Base-by-base conservation (phyloP, 2,888 invertebrate genomes). In the Biston betularia region DNA sequence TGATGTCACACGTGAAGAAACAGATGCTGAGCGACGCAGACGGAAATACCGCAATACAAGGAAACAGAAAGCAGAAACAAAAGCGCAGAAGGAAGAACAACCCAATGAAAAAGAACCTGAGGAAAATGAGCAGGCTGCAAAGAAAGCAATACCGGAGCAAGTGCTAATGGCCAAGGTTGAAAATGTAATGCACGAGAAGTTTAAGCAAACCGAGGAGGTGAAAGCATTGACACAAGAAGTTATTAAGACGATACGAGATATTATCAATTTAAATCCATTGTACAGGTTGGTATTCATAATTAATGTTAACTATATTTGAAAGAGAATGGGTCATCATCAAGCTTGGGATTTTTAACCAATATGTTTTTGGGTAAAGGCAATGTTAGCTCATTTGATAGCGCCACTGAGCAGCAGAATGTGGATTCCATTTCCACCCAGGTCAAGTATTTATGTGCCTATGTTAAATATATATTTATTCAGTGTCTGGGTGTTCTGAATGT, bases 181-280 rank as follows among this genome's bases (percentile, higher is more conserved):
- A 86, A 99, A 99, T 93, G 89, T 99, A 60, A 95, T 96, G 63
- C 98, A 98, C 79, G 96, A 98, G 71, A 96, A 97, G 75, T 99
- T 98, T 86, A 95, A 96, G 73, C 97, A 97, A 86, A 98, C 97
- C 0, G 98, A 98, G 83, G 99, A 99, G 94, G 97, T 99, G 12
- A 99, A 99, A 93, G 99, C 99, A 0, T 85, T 99, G 63, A 99
- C 98, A 0, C 98, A 99, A 88, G 99, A 99, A 94, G 96, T 99
- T 65, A 98, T 99, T 53, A 98, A 99, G 91, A 99, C 99, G 0
- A 98, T 99, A 73, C 94, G 99, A 62, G 99, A 99, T 90, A 99
- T 99, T 67, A 99, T 99, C 70, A 97, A 98, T 74, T 95, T 99
- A 94, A 99, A 99, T 95, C 98, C 99, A 0, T 92, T 99, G 66